Base-by-base conservation (phyloP, 2,888 invertebrate genomes). In the Acronicta aceris region DNA sequence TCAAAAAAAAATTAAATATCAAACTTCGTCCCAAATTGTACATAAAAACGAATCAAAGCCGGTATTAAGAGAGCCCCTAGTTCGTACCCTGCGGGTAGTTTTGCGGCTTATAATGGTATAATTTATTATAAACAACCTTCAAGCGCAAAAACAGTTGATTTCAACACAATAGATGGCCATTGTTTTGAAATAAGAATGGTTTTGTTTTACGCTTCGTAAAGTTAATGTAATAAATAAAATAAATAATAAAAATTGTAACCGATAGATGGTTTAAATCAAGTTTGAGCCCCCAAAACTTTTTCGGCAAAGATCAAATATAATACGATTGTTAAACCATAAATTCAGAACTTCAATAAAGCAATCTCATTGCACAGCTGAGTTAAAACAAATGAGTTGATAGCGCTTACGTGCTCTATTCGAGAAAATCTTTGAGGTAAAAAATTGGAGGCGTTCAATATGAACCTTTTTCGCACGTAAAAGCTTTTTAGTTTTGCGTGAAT, bases 301-400 rank as follows among this genome's bases (percentile, higher is more conserved):
- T 33, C 12, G 10, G 10, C 5, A 5, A 12, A 33, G 6, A 12
- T 12, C 33, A 38, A 38, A n/a, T 45, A 38, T 43, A 45, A 52
- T 46, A 50, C n/a, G 40, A 7, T n/a, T 17, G 17, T 16, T 16
- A 52, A 46, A 46, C 52, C 16, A 56, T 71, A 65, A 59, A 71
- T 71, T 52, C 33, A 12, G 25, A 65, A 65, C 21, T 21, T 71
- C 66, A 33, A 71, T 69, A 71, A 38, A 72, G 36, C 46, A 64
- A 64, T 71, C 42, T 43, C 15, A 30, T 36, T 49, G 27, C 27
- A 58, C 45, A 54, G 45, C 17, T 48, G 53, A 51, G 54, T 71
- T 51, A 71, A 65, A 71, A 71, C 47, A 57, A 64, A 67, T 53
- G 65, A 50, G 36, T 53, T 45, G 41, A 66, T 48, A 57, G 52